phyloP scores from a whole-genome alignment of 2,113 vertebrate genomes.

The Columbina picui region DNA sequence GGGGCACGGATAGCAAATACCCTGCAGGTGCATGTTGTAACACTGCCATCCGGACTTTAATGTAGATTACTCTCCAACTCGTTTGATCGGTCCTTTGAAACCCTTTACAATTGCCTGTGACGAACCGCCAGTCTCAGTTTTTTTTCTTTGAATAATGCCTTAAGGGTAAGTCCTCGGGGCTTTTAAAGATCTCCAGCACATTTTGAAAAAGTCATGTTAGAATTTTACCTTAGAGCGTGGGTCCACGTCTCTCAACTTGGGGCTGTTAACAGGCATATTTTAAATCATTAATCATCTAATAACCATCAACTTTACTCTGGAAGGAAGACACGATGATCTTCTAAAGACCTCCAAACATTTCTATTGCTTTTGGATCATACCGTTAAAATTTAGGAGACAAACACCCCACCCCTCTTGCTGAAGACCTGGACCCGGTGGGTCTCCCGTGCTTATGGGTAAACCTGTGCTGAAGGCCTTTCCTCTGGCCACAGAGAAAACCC shows the following conservation, averaged over 20 bases:
- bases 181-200: conserved; percentile 75
- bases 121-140: conserved; percentile 78
- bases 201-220: conserved; percentile 33
- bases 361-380: background rate
- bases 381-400: background rate
- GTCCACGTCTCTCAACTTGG: conserved; percentile 47
- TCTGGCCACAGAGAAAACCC: background rate
- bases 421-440: background rate
- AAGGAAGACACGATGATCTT: background rate
- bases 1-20: conserved; percentile 77
- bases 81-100: conserved; percentile 85
- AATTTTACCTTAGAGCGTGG: conserved; percentile 66
- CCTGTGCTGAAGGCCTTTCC: background rate
- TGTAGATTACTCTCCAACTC: conserved; percentile 80
- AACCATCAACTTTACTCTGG: conserved; percentile 1
- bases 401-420: background rate
- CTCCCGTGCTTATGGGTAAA: background rate
- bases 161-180: conserved; percentile 78
- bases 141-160: conserved; percentile 80
- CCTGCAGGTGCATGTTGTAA: conserved; percentile 82
- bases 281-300: conserved; percentile 53
- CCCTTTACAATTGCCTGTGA: conserved; percentile 86
- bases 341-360: background rate
- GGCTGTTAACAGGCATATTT: conserved; percentile 53
- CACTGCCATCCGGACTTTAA: conserved; percentile 80